Percentiles rank a stretch among this genome's conserved stretches.
phyloP scores from a whole-genome alignment of 2,888 invertebrate genomes.

The Cheilosia scutellata region DNA sequence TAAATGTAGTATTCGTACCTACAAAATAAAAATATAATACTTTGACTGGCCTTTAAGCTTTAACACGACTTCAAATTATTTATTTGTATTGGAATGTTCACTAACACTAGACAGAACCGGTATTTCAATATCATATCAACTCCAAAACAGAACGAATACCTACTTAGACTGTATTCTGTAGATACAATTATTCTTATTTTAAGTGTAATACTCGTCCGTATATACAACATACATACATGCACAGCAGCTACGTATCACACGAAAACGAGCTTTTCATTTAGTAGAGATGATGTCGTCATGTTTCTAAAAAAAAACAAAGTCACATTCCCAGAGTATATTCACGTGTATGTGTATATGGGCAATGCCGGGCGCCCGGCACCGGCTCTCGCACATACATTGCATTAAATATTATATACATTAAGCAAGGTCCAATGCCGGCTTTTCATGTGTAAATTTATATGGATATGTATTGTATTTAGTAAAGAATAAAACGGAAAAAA shows the following conservation, averaged over 20 bases:
- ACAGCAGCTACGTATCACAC: conserved; percentile 20
- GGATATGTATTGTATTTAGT: not conserved
- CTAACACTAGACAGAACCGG: conserved; percentile 69
- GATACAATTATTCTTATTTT: conserved; percentile 42
- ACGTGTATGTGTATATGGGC: not conserved
- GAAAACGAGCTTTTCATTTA: conserved; percentile 33
- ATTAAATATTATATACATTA: not conserved
- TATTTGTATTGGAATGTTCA: conserved; percentile 10
- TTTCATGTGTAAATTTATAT: conserved; percentile 12
- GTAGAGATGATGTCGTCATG: conserved; percentile 58
- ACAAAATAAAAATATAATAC: conserved; percentile 15
- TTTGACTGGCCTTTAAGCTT: conserved; percentile 41
- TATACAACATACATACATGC: not conserved
- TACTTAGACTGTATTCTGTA: conserved; percentile 16
- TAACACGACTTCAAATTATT: conserved; percentile 30
- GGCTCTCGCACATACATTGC: conserved; percentile 14
- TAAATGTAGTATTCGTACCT: conserved; percentile 61
- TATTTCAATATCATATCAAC: conserved; percentile 42
- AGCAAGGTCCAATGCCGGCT: conserved; percentile 49
- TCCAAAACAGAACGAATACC: conserved; percentile 23
- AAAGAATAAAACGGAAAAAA: conserved; percentile 10
- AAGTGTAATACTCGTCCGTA: not conserved
- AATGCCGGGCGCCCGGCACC: conserved; percentile 44
- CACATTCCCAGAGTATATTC: conserved; percentile 17
- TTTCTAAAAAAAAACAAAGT: conserved; percentile 31